phyloP scores from a whole-genome alignment of 1,140 invertebrate species.

The Drosophila trapezifrons region DNA sequence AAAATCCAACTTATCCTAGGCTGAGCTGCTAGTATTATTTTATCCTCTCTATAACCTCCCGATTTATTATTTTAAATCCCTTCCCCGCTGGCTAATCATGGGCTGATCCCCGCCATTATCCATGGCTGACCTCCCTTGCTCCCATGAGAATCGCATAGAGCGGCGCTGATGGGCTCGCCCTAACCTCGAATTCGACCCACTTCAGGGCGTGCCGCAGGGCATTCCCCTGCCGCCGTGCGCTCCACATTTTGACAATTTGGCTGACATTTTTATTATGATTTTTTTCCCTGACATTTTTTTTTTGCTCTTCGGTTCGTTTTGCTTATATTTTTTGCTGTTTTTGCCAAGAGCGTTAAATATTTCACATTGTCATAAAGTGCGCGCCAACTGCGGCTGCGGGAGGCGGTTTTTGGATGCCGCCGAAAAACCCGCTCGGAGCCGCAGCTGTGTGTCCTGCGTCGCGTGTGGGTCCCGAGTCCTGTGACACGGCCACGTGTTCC shows the following conservation, averaged over 20 bases:
- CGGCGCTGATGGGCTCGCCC: conserved; percentile 5
- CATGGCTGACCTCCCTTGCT: conserved; percentile 1
- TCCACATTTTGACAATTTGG: conserved; percentile 71
- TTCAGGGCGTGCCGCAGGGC: conserved; percentile 14
- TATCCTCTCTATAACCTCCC: background rate
- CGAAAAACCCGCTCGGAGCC: conserved; percentile 7
- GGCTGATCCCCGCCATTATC: conserved; percentile 17
- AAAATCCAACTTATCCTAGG: background rate
- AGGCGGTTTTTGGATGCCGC: conserved; percentile 17
- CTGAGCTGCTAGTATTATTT: background rate
- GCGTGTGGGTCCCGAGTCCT: conserved; percentile 37
- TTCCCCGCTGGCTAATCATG: background rate
- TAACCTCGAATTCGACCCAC: conserved; percentile 27
- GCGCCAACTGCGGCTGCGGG: conserved; percentile 51
- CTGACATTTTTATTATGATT: conserved; percentile 72
- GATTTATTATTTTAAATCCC: conserved; percentile 1
- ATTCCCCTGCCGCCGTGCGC: conserved; percentile 30
- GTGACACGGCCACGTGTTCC: conserved; percentile 53
- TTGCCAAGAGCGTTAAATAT: conserved; percentile 70
- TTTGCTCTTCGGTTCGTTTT: conserved; percentile 21
- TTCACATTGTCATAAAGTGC: conserved; percentile 78
- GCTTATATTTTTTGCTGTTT: conserved; percentile 29
- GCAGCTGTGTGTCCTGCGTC: conserved; percentile 29
- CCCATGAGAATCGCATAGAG: conserved; percentile 23
- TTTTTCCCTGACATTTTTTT: conserved; percentile 39